These are phyloP conservation scores for Poeciliopsis prolifica DNA, from an alignment of 2,113 vertebrate genomes.

Conservation along the genomic window DNA sequence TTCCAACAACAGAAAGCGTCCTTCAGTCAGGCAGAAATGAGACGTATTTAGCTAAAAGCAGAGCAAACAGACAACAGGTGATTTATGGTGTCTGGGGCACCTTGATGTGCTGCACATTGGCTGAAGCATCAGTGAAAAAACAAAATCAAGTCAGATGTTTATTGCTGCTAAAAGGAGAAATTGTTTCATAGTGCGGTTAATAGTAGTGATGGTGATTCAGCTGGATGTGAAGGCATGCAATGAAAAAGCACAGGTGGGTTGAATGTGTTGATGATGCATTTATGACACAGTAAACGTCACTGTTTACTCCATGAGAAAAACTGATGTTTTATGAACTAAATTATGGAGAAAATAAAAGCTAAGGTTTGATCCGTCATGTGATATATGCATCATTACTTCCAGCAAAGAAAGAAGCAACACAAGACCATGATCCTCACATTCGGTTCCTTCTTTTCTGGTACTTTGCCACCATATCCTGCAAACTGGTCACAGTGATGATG, in stretches of 20 bases:
- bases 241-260: conserved; percentile 32
- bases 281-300: not conserved
- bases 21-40: too few species aligned
- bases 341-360: not conserved
- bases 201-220: conserved; percentile 59
- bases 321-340: not conserved
- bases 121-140: too few species aligned
- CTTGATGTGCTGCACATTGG: too few species aligned
- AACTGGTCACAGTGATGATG: conserved; percentile 82
- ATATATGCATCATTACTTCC: conserved; percentile 71
- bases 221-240: conserved; percentile 67
- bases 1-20: too few species aligned
- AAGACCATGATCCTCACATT: conserved; percentile 87
- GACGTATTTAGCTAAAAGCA: too few species aligned
- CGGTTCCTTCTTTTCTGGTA: conserved; percentile 98
- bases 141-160: too few species aligned
- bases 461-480: conserved; percentile 99
- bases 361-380: not conserved
- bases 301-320: not conserved
- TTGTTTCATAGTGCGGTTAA: conserved; percentile 40
- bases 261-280: conserved; percentile 70
- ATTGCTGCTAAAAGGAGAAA: too few species aligned
- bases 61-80: too few species aligned
- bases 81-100: too few species aligned
- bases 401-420: conserved; percentile 26